Percentiles rank a stretch among this genome's conserved stretches.
Conservation (phyloP, 2,113 vertebrate species). For the Microtus montanus region DNA sequence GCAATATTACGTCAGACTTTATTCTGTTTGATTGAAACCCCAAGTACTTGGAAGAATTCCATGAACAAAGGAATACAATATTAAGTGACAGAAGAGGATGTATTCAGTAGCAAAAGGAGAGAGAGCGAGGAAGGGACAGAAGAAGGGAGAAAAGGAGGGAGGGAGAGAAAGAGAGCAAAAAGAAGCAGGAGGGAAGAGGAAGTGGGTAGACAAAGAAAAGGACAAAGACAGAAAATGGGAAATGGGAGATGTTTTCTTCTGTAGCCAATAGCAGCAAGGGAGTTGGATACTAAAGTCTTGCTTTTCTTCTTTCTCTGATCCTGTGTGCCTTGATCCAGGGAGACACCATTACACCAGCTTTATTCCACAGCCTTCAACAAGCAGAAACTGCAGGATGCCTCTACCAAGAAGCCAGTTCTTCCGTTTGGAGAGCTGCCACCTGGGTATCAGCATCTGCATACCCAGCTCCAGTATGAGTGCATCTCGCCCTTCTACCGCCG, state of each 20-base stretch:
- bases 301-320: conserved; percentile 26
- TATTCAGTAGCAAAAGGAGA: not conserved
- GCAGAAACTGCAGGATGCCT: conserved; percentile 84
- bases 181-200: not conserved
- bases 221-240: not conserved
- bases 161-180: not conserved
- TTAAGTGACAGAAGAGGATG: not conserved
- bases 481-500: conserved; percentile 94
- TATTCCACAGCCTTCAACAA: conserved; percentile 88
- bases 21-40: conserved; percentile 38
- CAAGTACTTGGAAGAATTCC: conserved; percentile 24
- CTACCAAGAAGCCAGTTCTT: conserved; percentile 87
- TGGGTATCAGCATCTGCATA: conserved; percentile 94
- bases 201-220: not conserved
- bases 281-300: not conserved
- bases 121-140: not conserved
- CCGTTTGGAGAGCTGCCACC: conserved; percentile 88
- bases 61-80: conserved; percentile 47
- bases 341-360: conserved; percentile 94
- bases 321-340: conserved; percentile 84
- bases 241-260: not conserved
- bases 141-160: too few relatives aligned
- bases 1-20: conserved; percentile 47
- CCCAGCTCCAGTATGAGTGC: conserved; percentile 96
- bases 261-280: not conserved